Base-by-base conservation (phyloP, 1,140 invertebrate genomes). In the Colletes gigas region DNA sequence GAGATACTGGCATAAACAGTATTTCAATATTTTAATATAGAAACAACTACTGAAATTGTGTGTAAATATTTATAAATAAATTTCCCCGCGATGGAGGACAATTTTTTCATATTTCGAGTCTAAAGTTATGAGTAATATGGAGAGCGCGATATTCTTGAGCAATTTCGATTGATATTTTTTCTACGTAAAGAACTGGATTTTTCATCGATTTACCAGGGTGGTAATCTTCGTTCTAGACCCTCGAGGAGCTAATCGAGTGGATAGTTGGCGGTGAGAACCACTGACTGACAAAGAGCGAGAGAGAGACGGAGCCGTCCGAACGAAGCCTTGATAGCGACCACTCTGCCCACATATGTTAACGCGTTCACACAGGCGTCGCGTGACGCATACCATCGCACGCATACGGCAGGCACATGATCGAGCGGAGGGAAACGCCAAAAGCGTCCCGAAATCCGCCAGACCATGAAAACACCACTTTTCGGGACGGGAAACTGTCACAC, bases 261-360 rank as follows among this genome's bases (percentile, higher is more conserved):
- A 54, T 12, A 3, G n/a, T 41, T 5, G 14, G 50, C 57, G 19
- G 60, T 87, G 85, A 87, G 86, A 87, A 82, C 85, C 86, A 87
- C 86, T 87, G 85, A 65, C 30, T 4, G 39, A 59, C 60, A 69
- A 44, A 78, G 65, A 79, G 41, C 41, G 73, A 80, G 60, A 83
- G 69, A 79, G 81, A 81, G 72, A 83, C 52, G 0, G 57, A 85
- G 77, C 71, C 79, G 83, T 71, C 84, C 85, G 85, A 68, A 87
- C 78, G 83, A 78, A 85, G 67, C 79, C 71, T 86, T 78, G 84
- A 86, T 86, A 86, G 83, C 62, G 62, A 63, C 71, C 67, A 75
- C 80, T 86, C 80, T 81, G 83, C 79, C 79, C 83, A 78, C 84
- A 87, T 82, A 76, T 84, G 85, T 84, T 87, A 82, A 84, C 85